These are phyloP conservation scores for Craterocephalus amniculus DNA, from an alignment of 2,797 vertebrate genomes.

Conservation along the genomic window DNA sequence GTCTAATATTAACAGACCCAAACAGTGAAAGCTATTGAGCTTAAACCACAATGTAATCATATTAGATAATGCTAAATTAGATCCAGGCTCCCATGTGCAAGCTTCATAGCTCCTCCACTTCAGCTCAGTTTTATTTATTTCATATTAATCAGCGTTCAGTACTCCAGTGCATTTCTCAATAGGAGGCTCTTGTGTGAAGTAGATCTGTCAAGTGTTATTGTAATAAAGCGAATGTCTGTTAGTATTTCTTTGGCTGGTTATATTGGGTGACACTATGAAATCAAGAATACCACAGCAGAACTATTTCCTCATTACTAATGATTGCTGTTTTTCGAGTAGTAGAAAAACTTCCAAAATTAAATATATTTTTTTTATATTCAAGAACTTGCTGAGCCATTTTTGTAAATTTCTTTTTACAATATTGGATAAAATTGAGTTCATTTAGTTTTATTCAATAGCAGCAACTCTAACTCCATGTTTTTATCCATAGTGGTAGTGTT, in stretches of 20 bases:
- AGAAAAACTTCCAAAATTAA: conserved; percentile 13
- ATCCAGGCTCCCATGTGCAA: conserved; percentile 56
- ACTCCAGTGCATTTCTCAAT: conserved; percentile 66
- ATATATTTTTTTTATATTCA: not conserved
- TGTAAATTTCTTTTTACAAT: not conserved
- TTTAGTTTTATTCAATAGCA: conserved; percentile 7
- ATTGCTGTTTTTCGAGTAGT: not conserved
- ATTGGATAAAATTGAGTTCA: not conserved
- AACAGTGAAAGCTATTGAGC: conserved; percentile 44
- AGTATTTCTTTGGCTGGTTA: conserved; percentile 53
- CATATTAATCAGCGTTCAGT: conserved; percentile 75
- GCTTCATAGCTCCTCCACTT: conserved; percentile 49
- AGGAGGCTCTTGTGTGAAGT: conserved; percentile 74
- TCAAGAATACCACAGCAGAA: conserved; percentile 45
- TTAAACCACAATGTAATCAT: conserved; percentile 65
- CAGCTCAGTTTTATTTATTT: conserved; percentile 72
- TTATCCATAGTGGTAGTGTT: not conserved
- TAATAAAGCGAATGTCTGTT: conserved; percentile 65
- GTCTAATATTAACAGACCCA: conserved; percentile 34
- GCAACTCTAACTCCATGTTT: not conserved
- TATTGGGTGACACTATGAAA: conserved; percentile 51
- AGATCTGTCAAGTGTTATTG: conserved; percentile 77
- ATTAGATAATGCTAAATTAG: conserved; percentile 57
- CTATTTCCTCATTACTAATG: conserved; percentile 25
- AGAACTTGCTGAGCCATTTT: conserved; percentile 9